Percentiles rank a stretch among this genome's conserved stretches.
Evolutionary conservation across 2,888 invertebrate species (phyloP).

Genomic region (Zonitis immaculata): DNA sequence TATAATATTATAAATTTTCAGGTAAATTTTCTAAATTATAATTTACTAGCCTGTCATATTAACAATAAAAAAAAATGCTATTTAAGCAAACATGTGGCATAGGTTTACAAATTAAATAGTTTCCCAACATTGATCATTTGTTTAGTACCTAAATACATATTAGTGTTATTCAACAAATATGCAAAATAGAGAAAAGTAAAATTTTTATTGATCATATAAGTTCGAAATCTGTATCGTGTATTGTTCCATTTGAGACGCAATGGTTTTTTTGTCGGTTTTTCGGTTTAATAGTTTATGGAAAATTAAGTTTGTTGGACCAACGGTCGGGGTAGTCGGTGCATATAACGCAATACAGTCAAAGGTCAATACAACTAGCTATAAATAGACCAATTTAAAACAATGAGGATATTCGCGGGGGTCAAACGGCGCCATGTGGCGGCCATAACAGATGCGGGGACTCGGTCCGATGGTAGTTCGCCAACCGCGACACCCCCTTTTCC

Average conservation of each 20-base stretch:
- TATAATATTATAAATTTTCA: background rate
- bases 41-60: background rate
- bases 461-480: slow-evolving; percentile 26
- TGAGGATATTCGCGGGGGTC: slow-evolving; percentile 26
- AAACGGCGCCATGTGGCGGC: slow-evolving; percentile 26
- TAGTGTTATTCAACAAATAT: slow-evolving; percentile 1
- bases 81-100: background rate
- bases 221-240: too few species aligned
- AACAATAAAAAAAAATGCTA: background rate
- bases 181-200: too few species aligned
- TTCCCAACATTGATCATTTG: slow-evolving; percentile 10
- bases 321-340: slow-evolving; percentile 8
- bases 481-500: slow-evolving; percentile 31
- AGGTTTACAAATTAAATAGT: background rate
- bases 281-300: too few species aligned
- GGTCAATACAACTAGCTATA: slow-evolving; percentile 25
- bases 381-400: slow-evolving; percentile 30
- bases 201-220: too few species aligned
- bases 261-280: too few species aligned
- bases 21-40: background rate
- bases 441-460: slow-evolving; percentile 29
- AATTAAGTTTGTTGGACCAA: too few species aligned
- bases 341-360: too few species aligned
- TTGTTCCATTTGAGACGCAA: too few species aligned
- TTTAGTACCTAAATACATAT: slow-evolving; percentile 12